Conservation (phyloP, 2,113 vertebrate species). For the Hoplias malabaricus region DNA sequence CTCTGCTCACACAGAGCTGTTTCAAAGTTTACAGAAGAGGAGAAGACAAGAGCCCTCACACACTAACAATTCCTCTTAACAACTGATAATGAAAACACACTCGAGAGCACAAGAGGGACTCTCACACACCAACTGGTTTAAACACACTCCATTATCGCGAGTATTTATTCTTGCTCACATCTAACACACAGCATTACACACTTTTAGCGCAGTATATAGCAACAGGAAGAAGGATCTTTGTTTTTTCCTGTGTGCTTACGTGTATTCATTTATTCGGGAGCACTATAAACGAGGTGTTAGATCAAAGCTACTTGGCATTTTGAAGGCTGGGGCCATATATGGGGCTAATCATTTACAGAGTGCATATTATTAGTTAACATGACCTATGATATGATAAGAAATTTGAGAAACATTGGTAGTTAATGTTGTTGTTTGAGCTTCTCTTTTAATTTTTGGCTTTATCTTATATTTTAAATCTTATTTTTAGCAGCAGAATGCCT, state of each 20-base stretch:
- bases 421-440: background rate
- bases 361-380: background rate
- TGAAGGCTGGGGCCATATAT: background rate
- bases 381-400: no score
- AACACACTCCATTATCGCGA: background rate
- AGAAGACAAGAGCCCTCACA: constrained; percentile 10
- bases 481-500: no score
- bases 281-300: background rate
- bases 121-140: background rate
- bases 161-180: background rate
- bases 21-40: background rate
- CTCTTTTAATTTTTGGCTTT: background rate
- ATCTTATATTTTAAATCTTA: no score
- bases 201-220: background rate
- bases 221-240: background rate
- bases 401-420: no score
- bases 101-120: background rate
- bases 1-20: background rate
- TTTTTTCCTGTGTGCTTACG: background rate
- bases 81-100: background rate
- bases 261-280: background rate
- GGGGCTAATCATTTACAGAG: background rate
- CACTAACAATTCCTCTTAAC: background rate
- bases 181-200: background rate
- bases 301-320: background rate